A percentile compares a stretch with the other conserved stretches of the same genome.
Conservation (phyloP, 2,797 vertebrate genomes). For the Potorous gilbertii region DNA sequence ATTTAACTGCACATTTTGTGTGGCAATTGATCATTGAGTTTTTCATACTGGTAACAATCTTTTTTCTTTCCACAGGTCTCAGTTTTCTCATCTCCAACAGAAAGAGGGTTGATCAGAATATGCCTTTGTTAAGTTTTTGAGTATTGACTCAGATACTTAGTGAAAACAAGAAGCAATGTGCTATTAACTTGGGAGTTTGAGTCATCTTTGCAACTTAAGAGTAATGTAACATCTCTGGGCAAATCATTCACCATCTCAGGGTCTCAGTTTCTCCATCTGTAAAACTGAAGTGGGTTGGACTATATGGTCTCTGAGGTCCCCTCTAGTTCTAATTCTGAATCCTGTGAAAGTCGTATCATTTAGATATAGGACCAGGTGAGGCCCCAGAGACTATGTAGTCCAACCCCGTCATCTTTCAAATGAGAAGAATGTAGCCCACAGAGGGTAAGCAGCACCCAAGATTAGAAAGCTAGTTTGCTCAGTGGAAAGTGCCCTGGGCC, state of each 20-base stretch:
- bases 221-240: not conserved
- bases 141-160: not conserved
- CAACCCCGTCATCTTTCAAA: not conserved
- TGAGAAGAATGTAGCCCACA: not conserved
- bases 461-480: not conserved
- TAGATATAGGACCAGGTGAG: not conserved
- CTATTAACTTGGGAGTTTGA: not conserved
- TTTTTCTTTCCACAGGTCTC: not conserved
- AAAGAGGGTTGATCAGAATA: not conserved
- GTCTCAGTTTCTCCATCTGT: not conserved
- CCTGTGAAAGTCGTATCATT: not conserved
- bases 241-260: not conserved
- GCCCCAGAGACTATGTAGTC: not conserved
- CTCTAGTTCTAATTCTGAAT: not conserved
- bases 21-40: constrained; percentile 39
- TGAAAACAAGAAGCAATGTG: not conserved
- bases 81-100: not conserved
- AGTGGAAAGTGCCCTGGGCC: not conserved
- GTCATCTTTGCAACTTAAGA: constrained; percentile 35
- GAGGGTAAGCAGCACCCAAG: not conserved
- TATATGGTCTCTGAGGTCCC: not conserved
- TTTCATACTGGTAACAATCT: constrained; percentile 13
- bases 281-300: not conserved
- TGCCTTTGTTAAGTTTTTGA: not conserved
- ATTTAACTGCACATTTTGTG: constrained; percentile 52